These are phyloP conservation scores for Lycocerus yunnanus DNA, from an alignment of 2,888 invertebrate species.

Conservation along the genomic window DNA sequence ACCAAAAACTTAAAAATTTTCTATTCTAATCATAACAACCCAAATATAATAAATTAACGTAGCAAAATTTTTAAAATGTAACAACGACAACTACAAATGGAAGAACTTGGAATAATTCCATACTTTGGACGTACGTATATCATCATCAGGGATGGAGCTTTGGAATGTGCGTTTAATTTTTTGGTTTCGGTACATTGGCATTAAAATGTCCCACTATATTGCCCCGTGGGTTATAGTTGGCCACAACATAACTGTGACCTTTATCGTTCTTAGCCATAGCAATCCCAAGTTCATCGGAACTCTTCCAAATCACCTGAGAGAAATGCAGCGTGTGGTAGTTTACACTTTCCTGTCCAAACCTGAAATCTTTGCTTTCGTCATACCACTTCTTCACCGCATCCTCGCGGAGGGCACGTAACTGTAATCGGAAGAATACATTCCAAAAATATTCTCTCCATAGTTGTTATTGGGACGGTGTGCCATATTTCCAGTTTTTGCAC, in stretches of 20 bases:
- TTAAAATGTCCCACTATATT: conserved; percentile 75
- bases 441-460: conserved; percentile 67
- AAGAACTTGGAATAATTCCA: not conserved
- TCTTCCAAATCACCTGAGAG: conserved; percentile 73
- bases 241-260: conserved; percentile 83
- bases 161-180: conserved; percentile 26
- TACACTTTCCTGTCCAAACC: conserved; percentile 62
- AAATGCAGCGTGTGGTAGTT: conserved; percentile 50
- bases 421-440: conserved; percentile 61
- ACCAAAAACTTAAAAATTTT: not conserved
- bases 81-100: not conserved
- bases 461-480: conserved; percentile 67
- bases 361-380: conserved; percentile 61
- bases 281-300: conserved; percentile 70
- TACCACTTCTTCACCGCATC: conserved; percentile 66
- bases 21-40: not conserved
- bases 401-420: conserved; percentile 58
- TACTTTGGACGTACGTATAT: not conserved
- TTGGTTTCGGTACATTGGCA: conserved; percentile 68
- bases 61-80: not conserved
- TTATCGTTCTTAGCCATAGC: conserved; percentile 73
- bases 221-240: conserved; percentile 83
- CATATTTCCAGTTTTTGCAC: conserved; percentile 67
- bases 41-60: not conserved
- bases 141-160: not conserved